Evolutionary conservation across 2,113 vertebrate species (phyloP).

Genomic region (Cottus gobio): DNA sequence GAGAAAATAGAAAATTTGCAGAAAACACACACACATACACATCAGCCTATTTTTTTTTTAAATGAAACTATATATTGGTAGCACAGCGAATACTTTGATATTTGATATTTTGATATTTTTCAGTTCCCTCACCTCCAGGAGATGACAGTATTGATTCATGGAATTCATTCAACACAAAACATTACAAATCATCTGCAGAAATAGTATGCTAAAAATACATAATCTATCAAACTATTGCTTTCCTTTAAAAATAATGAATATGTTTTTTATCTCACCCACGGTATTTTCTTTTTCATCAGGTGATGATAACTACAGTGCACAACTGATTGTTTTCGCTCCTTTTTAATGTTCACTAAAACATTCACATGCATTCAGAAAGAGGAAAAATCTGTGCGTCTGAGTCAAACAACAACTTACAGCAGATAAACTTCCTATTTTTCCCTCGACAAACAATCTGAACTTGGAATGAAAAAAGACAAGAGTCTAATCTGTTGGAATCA

Average conservation of each 20-base stretch:
- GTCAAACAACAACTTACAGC: neutral
- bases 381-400: neutral
- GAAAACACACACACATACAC: neutral
- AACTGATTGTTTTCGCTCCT: neutral
- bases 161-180: neutral
- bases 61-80: neutral
- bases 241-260: neutral
- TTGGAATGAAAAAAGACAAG: conserved; percentile 50
- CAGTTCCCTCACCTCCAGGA: neutral
- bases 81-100: neutral
- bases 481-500: conserved; percentile 60
- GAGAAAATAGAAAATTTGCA: neutral
- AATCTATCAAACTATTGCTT: neutral
- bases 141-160: neutral
- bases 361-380: neutral
- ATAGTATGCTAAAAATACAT: neutral
- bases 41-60: neutral
- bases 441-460: conserved; percentile 32
- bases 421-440: neutral
- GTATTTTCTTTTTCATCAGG: neutral
- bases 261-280: neutral
- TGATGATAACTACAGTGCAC: neutral
- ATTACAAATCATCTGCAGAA: neutral
- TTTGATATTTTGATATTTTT: too few species aligned
- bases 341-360: neutral